Percentiles rank a stretch among this genome's conserved stretches.
phyloP scores from a whole-genome alignment of 2,113 vertebrate species.

The Pachypanchax playfairii region DNA sequence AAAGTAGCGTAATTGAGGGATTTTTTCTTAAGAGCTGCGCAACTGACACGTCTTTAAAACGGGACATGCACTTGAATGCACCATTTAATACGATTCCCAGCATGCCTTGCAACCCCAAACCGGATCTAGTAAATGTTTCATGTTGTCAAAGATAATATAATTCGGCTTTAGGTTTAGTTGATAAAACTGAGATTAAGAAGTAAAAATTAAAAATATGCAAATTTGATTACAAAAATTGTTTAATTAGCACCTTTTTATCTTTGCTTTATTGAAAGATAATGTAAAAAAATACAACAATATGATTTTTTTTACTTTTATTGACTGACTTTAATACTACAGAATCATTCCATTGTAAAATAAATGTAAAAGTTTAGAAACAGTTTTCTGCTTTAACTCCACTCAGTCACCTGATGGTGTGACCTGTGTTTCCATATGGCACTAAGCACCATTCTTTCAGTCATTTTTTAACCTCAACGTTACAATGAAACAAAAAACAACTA shows the following conservation, averaged over 20 bases:
- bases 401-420: conserved; percentile 56
- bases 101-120: conserved; percentile 59
- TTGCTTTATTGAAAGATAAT: neutral
- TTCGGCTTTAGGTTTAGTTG: too few species aligned
- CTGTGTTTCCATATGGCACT: conserved; percentile 69
- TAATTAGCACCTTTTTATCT: neutral
- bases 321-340: neutral
- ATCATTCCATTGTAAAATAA: neutral
- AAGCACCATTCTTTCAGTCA: conserved; percentile 18
- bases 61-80: conserved; percentile 40
- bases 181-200: neutral
- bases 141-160: too few species aligned
- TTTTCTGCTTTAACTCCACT: conserved; percentile 50
- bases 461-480: conserved; percentile 23
- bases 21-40: neutral
- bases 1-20: neutral
- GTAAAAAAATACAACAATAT: neutral
- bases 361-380: conserved; percentile 16
- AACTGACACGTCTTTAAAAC: neutral
- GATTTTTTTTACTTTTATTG: neutral
- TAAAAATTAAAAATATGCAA: neutral
- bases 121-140: too few species aligned
- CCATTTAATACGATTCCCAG: conserved; percentile 55
- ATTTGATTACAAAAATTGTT: neutral
- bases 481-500: neutral